Evolutionary conservation across 2,888 invertebrate genomes (phyloP), one percentile per base, ranked within the genome.

Genomic region (Digitonthophagus gazella): DNA sequence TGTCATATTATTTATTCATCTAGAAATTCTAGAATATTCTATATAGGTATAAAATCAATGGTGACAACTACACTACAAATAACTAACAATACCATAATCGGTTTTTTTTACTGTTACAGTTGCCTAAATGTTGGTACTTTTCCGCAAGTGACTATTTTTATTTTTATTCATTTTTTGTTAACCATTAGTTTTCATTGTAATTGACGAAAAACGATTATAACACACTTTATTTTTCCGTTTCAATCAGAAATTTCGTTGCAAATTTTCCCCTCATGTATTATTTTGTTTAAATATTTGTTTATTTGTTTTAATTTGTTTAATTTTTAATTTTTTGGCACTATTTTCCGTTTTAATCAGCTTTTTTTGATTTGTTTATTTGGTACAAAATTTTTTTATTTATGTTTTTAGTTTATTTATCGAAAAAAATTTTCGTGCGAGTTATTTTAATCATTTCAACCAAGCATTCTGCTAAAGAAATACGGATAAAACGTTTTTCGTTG

Each of bases 401-500:
- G 28, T 6, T 3, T 8, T 44, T 22, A 22, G 3, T 22, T 22
- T 22, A 22, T 22, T 22, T n/a, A n/a, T 22, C 22, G 22, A 22
- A 22, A 22, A 3, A 22, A 4, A 4, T 44, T 44, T 44, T 44
- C 11, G n/a, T n/a, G n/a, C 54, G n/a, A 44, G 6, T 63, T 54
- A 3, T 5, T 66, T 54, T n/a, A 15, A 19, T 18, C 63, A n/a
- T n/a, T 73, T 82, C 80, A 86, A 72, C 86, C 86, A 69, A 86
- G 77, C 71, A 86, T 85, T 74, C 86, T 80, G 76, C 85, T 85
- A 74, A 86, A 84, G 73, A 86, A 85, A 73, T 86, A 86, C 16
- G 86, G 85, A 76, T 86, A 86, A 73, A 85, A 85, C n/a, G 84
- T 83, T 72, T 83, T 83, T 68, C 83, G 82, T 70, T 85, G 84